Percentiles rank a stretch among this genome's conserved stretches.
Evolutionary conservation across 2,888 invertebrate genomes (phyloP).

Genomic region (Incurvaria masculella): DNA sequence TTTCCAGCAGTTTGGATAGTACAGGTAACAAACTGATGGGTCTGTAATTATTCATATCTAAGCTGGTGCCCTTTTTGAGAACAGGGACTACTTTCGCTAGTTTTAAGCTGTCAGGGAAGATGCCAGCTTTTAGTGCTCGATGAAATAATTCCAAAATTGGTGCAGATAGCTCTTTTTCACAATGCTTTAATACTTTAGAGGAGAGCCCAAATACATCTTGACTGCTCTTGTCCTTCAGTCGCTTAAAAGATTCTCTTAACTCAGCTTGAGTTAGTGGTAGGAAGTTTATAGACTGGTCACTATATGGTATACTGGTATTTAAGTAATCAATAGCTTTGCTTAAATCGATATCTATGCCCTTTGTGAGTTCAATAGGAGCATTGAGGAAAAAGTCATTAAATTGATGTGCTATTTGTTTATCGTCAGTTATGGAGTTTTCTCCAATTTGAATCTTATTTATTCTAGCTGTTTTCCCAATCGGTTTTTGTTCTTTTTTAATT

Average conservation of each 20-base stretch:
- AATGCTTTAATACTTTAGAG: not conserved
- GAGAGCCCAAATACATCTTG: not conserved
- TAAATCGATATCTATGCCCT: too few species aligned
- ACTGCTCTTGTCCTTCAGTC: not conserved
- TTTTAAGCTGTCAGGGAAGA: not conserved
- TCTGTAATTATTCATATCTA: not conserved
- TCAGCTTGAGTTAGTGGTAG: not conserved
- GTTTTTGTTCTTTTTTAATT: too few species aligned
- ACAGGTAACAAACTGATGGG: not conserved
- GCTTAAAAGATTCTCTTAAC: not conserved
- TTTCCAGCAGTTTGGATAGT: not conserved
- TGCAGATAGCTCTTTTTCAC: not conserved
- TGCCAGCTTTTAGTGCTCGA: not conserved
- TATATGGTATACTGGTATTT: too few species aligned
- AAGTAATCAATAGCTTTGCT: too few species aligned
- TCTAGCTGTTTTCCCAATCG: too few species aligned
- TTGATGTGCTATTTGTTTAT: too few species aligned
- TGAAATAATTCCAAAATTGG: not conserved
- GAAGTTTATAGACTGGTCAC: not conserved
- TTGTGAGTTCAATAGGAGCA: too few species aligned
- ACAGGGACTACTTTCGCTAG: not conserved
- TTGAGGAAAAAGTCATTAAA: too few species aligned
- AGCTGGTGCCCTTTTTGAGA: not conserved
- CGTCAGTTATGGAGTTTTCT: too few species aligned
- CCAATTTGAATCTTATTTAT: too few species aligned